Percentiles rank a stretch among this genome's conserved stretches.
Evolutionary conservation across 2,888 invertebrate species (phyloP).

Genomic region (Cephus runcator): DNA sequence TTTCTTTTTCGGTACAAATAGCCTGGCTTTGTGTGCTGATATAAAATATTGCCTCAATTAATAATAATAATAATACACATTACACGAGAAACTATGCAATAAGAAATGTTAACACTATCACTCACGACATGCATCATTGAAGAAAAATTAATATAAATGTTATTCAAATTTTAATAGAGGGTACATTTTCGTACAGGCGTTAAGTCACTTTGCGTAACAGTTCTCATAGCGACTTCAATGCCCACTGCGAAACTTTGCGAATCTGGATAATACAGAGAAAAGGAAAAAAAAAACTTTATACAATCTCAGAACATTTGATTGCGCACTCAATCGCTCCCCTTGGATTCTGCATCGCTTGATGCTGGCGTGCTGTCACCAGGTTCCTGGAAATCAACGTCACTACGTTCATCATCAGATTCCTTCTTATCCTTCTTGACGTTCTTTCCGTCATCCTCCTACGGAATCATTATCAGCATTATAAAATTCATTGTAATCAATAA

Average conservation of each 20-base stretch:
- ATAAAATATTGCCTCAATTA: background rate
- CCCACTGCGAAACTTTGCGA: background rate
- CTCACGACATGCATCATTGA: background rate
- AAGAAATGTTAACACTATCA: background rate
- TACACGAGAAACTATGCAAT: background rate
- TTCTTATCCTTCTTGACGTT: conserved; percentile 65
- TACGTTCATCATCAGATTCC: conserved; percentile 74
- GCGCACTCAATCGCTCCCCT: conserved; percentile 51
- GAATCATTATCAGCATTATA: background rate
- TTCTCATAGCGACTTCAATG: background rate
- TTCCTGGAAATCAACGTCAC: conserved; percentile 73
- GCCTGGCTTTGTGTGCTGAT: background rate
- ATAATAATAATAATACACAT: background rate
- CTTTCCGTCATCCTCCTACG: conserved; percentile 55
- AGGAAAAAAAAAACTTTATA: background rate
- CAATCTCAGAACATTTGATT: background rate
- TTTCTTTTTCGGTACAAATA: background rate
- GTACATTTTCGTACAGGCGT: background rate
- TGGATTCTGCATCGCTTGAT: conserved; percentile 59
- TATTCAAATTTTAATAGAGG: background rate
- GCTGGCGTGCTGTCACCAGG: conserved; percentile 65
- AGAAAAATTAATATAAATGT: background rate
- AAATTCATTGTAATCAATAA: background rate
- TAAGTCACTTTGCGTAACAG: background rate
- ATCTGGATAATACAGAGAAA: background rate